A percentile compares a stretch with the other conserved stretches of the same genome.
These are phyloP conservation scores for Austrofundulus limnaeus DNA, from an alignment of 2,113 vertebrate genomes.

Conservation along the genomic window DNA sequence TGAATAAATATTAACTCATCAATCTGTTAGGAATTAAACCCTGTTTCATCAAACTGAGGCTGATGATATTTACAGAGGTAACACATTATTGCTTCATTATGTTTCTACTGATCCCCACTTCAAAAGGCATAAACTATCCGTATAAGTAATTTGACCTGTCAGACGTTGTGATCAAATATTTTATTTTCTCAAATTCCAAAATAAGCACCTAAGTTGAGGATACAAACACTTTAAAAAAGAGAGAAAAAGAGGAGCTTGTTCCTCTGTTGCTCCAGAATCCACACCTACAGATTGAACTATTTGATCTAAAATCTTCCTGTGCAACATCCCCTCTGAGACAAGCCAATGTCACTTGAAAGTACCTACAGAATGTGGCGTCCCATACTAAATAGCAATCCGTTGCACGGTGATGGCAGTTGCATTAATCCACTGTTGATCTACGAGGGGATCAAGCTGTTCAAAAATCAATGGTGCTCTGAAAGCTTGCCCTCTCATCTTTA, in stretches of 20 bases:
- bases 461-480: conserved; percentile 69
- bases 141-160: neutral
- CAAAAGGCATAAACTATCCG: no score
- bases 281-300: conserved; percentile 21
- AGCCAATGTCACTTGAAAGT: conserved; percentile 37
- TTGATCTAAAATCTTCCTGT: conserved; percentile 13
- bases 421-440: conserved; percentile 76
- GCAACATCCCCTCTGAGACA: conserved; percentile 14
- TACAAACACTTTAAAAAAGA: neutral
- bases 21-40: no score
- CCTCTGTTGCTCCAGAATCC: neutral
- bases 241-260: neutral
- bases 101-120: no score
- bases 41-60: no score
- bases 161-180: neutral
- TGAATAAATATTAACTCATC: no score
- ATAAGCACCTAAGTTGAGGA: conserved; percentile 1
- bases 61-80: no score
- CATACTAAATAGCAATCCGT: conserved; percentile 45
- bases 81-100: no score
- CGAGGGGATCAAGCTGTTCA: conserved; percentile 59
- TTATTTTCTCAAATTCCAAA: neutral
- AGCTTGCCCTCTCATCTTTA: conserved; percentile 51
- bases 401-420: conserved; percentile 44
- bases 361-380: conserved; percentile 32